phyloP scores from a whole-genome alignment of 2,888 invertebrate species.

The Falcaria lacertinaria region DNA sequence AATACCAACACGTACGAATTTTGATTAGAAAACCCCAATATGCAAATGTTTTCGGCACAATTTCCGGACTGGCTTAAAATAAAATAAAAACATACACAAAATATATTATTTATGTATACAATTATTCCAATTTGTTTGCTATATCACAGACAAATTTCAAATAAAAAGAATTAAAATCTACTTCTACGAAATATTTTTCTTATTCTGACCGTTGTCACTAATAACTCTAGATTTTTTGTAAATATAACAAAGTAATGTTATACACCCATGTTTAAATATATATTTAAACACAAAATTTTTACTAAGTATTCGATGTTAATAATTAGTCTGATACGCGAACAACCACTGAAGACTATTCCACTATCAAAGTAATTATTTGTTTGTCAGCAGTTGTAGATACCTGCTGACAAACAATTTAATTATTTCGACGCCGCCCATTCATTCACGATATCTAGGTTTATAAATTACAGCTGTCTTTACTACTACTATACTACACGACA shows the following conservation, averaged over 20 bases:
- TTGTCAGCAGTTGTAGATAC: not conserved
- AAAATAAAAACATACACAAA: not conserved
- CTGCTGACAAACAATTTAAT: not conserved
- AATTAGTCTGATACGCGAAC: not conserved
- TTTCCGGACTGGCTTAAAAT: not conserved
- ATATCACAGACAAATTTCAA: too few relatives aligned
- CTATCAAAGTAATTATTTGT: not conserved
- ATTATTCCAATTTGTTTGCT: too few relatives aligned
- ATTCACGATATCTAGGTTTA: not conserved
- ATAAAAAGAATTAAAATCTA: too few relatives aligned
- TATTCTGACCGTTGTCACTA: too few relatives aligned
- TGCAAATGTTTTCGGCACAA: constrained; percentile 1
- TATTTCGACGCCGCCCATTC: not conserved
- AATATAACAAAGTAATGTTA: too few relatives aligned
- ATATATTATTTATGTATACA: not conserved
- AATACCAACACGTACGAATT: not conserved
- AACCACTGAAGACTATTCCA: not conserved
- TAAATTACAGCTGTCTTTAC: too few relatives aligned
- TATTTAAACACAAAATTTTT: too few relatives aligned
- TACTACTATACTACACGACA: too few relatives aligned
- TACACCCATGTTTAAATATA: too few relatives aligned
- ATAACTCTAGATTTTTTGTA: too few relatives aligned
- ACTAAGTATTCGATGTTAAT: not conserved
- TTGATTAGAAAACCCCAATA: constrained; percentile 1
- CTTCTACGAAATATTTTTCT: too few relatives aligned